Percentiles rank a stretch among this genome's conserved stretches.
These are phyloP conservation scores for Apis dorsata DNA, from an alignment of 1,140 invertebrate genomes.

Conservation along the genomic window DNA sequence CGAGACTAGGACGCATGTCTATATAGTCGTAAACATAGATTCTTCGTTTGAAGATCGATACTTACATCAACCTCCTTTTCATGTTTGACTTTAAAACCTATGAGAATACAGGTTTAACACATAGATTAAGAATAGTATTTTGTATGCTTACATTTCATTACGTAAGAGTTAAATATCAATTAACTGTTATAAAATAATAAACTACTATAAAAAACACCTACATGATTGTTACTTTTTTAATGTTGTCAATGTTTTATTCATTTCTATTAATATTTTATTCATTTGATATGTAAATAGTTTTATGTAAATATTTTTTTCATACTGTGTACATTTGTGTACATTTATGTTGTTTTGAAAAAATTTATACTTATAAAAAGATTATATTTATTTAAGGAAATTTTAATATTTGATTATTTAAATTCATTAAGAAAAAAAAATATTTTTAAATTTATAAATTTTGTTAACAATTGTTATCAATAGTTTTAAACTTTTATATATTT, in stretches of 20 bases:
- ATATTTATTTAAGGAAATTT: no score
- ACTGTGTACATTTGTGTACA: neutral
- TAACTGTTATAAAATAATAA: neutral
- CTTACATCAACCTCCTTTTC: constrained; percentile 6
- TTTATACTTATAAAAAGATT: no score
- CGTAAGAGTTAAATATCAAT: constrained; percentile 8
- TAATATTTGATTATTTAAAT: no score
- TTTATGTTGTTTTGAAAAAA: no score
- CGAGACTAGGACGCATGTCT: constrained; percentile 39
- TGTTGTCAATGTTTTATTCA: neutral
- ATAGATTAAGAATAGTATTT: constrained; percentile 1
- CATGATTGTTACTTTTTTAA: neutral
- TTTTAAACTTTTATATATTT: neutral
- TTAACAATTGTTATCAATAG: neutral
- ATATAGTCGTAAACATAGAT: constrained; percentile 21
- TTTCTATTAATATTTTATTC: no score
- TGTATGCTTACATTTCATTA: neutral
- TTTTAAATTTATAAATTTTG: no score
- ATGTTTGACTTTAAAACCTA: neutral
- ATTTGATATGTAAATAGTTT: no score
- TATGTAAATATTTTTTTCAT: no score
- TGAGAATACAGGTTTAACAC: neutral
- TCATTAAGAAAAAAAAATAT: no score
- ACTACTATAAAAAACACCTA: neutral
- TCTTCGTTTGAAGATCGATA: constrained; percentile 44